Base-by-base conservation (phyloP, 1,140 invertebrate species). In the Listronotus bonariensis region DNA sequence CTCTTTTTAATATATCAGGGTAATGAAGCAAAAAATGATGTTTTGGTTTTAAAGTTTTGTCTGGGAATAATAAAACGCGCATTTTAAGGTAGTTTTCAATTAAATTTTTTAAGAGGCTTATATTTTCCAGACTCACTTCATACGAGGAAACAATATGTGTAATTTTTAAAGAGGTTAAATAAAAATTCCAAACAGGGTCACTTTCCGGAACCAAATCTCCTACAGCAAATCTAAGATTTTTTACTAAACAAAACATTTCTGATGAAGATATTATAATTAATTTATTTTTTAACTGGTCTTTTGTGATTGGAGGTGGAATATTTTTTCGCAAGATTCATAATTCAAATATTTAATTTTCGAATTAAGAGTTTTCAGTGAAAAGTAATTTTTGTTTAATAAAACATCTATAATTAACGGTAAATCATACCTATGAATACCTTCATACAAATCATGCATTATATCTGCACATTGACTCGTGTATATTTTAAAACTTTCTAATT, bases 381-480 rank as follows among this genome's bases (percentile, higher is more conserved):
- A 26, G 5, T 26, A 46, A 46, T 46, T 46, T 46, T 46, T 15
- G 9, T 12, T 17, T 17, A 46, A 46, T 46, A 46, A 46, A 10
- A 14, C 17, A 46, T 46, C 17, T 46, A 46, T 3, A 15, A 46
- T 46, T 46, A 46, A 46, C 11, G 43, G 11, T 3, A 46, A 2
- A 17, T 46, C 43, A 46, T 46, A 46, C 17, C 43, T 10, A 46
- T 46, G 43, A 14, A 46, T 46, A 46, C 43, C 43, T 46, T 46
- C 18, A 46, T 17, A 46, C 10, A 17, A 10, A 46, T 46, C 43
- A 17, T 46, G 43, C 43, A 46, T 46, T 46, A 46, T 14, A 46
- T 46, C 43, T 46, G 17, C 43, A 14, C 11, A 46, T 46, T 46
- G 43, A 17, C 17, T 46, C 4, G 11, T 12, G 9, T 17, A 46